Percentiles rank a stretch among this genome's conserved stretches.
phyloP scores from a whole-genome alignment of 2,113 vertebrate species.

The Tonatia bakeri region DNA sequence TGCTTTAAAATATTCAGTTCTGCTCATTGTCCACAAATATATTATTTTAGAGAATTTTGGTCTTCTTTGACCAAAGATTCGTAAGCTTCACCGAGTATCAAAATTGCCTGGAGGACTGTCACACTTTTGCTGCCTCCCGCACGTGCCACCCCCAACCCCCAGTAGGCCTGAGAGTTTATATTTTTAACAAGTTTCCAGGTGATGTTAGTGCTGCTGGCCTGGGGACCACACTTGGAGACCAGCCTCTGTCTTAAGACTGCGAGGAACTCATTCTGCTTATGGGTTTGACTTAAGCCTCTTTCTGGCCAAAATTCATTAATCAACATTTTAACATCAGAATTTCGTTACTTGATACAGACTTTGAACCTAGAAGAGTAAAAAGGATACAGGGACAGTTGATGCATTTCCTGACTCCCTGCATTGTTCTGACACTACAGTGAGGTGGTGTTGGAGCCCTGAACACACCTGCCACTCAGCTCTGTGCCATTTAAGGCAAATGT shows the following conservation, averaged over 20 bases:
- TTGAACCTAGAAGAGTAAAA: not conserved
- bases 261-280: not conserved
- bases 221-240: not conserved
- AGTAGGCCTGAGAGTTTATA: not conserved
- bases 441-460: not conserved
- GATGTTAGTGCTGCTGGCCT: accelerated
- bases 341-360: not conserved
- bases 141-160: no score
- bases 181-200: not conserved
- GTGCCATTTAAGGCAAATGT: not conserved
- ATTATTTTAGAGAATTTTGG: not conserved
- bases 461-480: not conserved
- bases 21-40: not conserved
- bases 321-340: not conserved
- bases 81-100: not conserved
- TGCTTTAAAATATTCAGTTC: not conserved
- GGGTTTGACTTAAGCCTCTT: not conserved
- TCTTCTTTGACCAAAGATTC: not conserved
- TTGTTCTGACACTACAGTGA: not conserved
- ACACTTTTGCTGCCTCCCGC: not conserved
- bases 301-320: not conserved
- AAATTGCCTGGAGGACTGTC: not conserved
- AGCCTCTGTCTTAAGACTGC: not conserved
- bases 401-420: not conserved
- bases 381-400: not conserved